Evolutionary conservation across 2,113 vertebrate genomes (phyloP).

Genomic region (Aldabrachelys gigantea): DNA sequence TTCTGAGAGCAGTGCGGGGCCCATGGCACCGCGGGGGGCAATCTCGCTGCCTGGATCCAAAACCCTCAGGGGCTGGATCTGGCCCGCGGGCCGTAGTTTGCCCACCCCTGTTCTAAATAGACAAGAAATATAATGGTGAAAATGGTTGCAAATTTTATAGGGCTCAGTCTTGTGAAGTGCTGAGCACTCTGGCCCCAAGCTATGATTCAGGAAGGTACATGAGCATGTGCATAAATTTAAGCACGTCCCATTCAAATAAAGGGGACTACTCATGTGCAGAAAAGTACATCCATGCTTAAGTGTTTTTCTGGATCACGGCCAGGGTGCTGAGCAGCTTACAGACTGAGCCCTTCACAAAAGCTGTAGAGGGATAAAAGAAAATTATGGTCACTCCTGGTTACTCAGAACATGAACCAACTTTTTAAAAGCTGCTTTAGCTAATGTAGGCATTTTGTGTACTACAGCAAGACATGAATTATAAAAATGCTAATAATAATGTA

Average conservation of each 20-base stretch:
- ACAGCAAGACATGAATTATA: constrained; percentile 36
- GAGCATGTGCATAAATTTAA: neutral
- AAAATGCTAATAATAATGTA: constrained; percentile 44
- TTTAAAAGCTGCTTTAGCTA: constrained; percentile 39
- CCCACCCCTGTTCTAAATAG: neutral
- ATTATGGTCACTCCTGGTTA: neutral
- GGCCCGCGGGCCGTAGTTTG: no score
- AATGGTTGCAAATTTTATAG: neutral
- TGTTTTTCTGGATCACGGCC: neutral
- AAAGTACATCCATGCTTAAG: neutral
- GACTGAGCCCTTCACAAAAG: constrained; percentile 17
- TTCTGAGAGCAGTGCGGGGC: no score
- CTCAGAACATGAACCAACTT: neutral
- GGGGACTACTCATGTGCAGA: neutral
- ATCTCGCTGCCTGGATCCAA: no score
- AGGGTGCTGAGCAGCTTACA: neutral
- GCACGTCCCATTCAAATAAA: neutral
- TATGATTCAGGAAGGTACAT: neutral
- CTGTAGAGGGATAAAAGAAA: constrained; percentile 29
- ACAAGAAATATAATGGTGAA: accelerated
- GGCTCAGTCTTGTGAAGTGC: accelerated
- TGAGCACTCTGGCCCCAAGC: neutral
- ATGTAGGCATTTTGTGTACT: constrained; percentile 51
- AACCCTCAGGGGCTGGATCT: no score
- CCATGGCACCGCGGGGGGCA: no score